Conservation (phyloP, 1,140 invertebrate species). For the Drosophila lacteicornis region DNA sequence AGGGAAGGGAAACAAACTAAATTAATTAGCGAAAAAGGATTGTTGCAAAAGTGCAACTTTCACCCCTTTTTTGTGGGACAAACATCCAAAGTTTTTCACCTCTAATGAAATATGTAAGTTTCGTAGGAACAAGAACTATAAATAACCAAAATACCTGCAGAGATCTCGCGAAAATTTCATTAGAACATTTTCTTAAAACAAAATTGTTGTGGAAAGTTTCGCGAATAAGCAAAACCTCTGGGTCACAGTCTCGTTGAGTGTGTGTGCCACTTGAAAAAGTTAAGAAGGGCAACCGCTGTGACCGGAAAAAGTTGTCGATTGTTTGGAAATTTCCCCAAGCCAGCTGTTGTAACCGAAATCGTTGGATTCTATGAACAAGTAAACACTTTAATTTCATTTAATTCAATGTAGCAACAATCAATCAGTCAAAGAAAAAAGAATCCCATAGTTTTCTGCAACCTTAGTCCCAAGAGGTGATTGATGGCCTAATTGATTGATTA, state of each 20-base stretch:
- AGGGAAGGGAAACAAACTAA: constrained; percentile 29
- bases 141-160: constrained; percentile 45
- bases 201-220: constrained; percentile 36
- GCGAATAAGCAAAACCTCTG: constrained; percentile 8
- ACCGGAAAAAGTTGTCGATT: constrained; percentile 41
- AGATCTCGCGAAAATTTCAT: constrained; percentile 34
- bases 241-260: background rate
- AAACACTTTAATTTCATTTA: constrained; percentile 51
- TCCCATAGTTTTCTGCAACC: constrained; percentile 3
- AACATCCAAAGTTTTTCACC: constrained; percentile 29
- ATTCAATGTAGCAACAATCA: constrained; percentile 41
- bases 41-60: constrained; percentile 38
- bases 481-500: constrained; percentile 61
- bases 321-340: constrained; percentile 23
- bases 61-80: constrained; percentile 4
- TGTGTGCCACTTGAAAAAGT: constrained; percentile 30
- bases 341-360: constrained; percentile 15
- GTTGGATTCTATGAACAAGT: constrained; percentile 20
- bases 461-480: constrained; percentile 38
- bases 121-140: constrained; percentile 32
- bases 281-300: constrained; percentile 40
- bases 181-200: constrained; percentile 38
- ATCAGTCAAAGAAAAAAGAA: constrained; percentile 26
- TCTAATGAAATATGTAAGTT: constrained; percentile 45
- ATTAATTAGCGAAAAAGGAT: constrained; percentile 53